Evolutionary conservation across 2,888 invertebrate species (phyloP).

Genomic region (Chalcosyrphus nemorum): DNA sequence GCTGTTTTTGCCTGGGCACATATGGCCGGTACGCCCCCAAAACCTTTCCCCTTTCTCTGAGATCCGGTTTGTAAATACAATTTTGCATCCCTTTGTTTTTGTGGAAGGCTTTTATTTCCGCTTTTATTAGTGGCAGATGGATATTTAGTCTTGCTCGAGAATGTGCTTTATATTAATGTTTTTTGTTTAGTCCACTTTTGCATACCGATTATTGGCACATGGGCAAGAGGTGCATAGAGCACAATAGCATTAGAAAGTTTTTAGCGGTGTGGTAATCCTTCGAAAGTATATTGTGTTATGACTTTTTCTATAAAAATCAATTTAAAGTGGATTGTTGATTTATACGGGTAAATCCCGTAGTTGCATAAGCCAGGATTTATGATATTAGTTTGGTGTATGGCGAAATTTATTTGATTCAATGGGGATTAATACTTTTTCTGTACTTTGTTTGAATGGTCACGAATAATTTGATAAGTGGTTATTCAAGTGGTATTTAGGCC

Average conservation of each 20-base stretch:
- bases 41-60: not conserved
- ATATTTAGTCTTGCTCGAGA: slow-evolving; percentile 10
- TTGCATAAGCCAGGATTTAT: no score
- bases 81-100: slow-evolving; percentile 41
- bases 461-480: no score
- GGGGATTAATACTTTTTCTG: no score
- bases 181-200: slow-evolving; percentile 38
- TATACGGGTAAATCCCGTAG: not conserved
- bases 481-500: no score
- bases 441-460: no score
- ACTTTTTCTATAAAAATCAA: no score
- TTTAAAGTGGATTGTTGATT: no score
- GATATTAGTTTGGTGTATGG: no score
- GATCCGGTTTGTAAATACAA: slow-evolving; percentile 52
- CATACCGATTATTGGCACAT: slow-evolving; percentile 54
- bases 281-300: not conserved
- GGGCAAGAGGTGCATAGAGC: slow-evolving; percentile 10
- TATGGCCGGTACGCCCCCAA: not conserved
- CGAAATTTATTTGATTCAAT: no score
- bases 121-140: slow-evolving; percentile 51
- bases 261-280: not conserved
- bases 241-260: slow-evolving; percentile 24
- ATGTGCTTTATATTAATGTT: slow-evolving; percentile 40
- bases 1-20: not conserved
- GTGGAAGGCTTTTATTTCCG: slow-evolving; percentile 51